Conservation (phyloP, 2,113 vertebrate species). For the Eolophus roseicapilla region DNA sequence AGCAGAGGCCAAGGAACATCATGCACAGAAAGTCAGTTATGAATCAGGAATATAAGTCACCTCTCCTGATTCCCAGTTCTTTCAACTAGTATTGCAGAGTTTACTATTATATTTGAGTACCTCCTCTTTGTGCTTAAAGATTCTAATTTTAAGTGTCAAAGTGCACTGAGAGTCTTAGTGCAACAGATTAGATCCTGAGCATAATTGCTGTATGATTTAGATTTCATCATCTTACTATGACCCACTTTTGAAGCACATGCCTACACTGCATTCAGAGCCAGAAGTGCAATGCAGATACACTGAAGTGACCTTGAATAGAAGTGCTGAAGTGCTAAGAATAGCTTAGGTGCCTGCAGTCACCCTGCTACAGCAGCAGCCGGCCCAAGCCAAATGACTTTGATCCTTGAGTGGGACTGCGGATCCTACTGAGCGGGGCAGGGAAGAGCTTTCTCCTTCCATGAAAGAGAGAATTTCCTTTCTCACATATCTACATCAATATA, state of each 20-base stretch:
- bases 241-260: slow-evolving; percentile 1
- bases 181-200: not conserved
- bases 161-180: not conserved
- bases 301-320: not conserved
- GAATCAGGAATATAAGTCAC: not conserved
- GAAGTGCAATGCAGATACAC: not conserved
- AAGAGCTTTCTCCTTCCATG: not conserved
- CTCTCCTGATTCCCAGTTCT: not conserved
- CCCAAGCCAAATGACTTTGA: not conserved
- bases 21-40: not conserved
- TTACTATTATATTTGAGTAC: not conserved
- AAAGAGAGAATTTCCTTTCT: not conserved
- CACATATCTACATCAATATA: not conserved
- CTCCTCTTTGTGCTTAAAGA: not conserved
- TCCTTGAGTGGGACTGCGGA: not conserved
- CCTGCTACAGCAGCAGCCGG: not conserved
- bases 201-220: slow-evolving; percentile 1
- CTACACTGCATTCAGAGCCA: not conserved
- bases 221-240: slow-evolving; percentile 24
- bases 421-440: not conserved
- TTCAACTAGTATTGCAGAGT: not conserved
- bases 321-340: slow-evolving; percentile 16
- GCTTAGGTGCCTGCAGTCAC: not conserved
- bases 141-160: not conserved
- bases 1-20: not conserved